phyloP scores from a whole-genome alignment of 2,888 invertebrate genomes.

The Eremobia ochroleuca region DNA sequence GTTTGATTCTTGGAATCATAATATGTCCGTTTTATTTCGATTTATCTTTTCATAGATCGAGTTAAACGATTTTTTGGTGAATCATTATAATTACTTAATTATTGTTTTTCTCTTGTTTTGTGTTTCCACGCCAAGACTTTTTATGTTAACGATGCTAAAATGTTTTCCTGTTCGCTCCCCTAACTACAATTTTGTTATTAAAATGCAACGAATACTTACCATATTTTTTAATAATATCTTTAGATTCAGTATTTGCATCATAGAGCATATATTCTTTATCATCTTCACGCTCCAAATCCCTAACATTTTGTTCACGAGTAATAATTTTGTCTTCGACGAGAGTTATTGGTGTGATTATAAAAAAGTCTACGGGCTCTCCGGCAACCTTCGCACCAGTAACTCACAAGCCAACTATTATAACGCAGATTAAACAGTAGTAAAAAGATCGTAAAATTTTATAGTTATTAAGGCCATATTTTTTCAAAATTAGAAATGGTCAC shows the following conservation, averaged over 20 bases:
- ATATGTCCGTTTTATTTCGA: background rate
- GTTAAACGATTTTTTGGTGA: conserved; percentile 19
- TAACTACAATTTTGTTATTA: conserved; percentile 30
- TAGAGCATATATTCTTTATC: conserved; percentile 33
- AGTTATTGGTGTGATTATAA: conserved; percentile 55
- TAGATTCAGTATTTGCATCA: conserved; percentile 45
- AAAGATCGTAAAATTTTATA: conserved; percentile 87
- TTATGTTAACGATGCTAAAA: conserved; percentile 4
- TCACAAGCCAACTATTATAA: conserved; percentile 81
- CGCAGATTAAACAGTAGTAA: conserved; percentile 90
- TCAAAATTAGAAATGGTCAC: conserved; percentile 84
- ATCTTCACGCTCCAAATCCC: conserved; percentile 58
- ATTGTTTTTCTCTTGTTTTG: background rate
- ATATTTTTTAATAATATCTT: conserved; percentile 45
- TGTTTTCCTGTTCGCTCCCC: conserved; percentile 12
- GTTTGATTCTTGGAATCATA: conserved; percentile 18
- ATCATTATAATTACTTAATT: conserved; percentile 2
- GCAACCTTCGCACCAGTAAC: conserved; percentile 77
- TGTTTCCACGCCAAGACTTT: background rate
- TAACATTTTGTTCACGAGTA: conserved; percentile 47
- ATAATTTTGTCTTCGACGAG: conserved; percentile 61
- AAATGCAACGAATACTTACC: conserved; percentile 34
- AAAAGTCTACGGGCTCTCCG: conserved; percentile 65
- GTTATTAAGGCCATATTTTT: conserved; percentile 84
- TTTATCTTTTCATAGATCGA: conserved; percentile 9